phyloP scores from a whole-genome alignment of 2,888 invertebrate genomes.

The Nysson spinosus region DNA sequence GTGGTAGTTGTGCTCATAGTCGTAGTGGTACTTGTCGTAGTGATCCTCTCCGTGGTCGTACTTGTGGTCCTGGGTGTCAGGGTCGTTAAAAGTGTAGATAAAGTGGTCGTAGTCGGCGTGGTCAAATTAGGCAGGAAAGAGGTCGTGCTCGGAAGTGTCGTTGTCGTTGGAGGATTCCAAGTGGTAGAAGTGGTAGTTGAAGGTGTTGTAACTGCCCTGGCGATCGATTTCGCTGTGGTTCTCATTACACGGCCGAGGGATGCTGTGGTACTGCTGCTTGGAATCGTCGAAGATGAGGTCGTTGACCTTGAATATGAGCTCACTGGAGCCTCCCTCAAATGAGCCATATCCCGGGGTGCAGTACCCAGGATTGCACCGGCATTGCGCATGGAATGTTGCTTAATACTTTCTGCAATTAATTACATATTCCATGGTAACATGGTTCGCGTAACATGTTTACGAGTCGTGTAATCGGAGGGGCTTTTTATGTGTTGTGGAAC shows the following conservation, averaged over 20 bases:
- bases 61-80: slow-evolving; percentile 76
- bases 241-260: slow-evolving; percentile 69
- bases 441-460: not conserved
- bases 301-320: slow-evolving; percentile 67
- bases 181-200: slow-evolving; percentile 77
- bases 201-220: slow-evolving; percentile 77
- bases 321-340: slow-evolving; percentile 79
- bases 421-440: not conserved
- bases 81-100: slow-evolving; percentile 68
- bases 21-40: slow-evolving; percentile 76
- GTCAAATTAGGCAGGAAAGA: slow-evolving; percentile 73
- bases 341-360: slow-evolving; percentile 81
- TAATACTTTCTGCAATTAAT: slow-evolving; percentile 80
- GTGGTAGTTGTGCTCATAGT: slow-evolving; percentile 77
- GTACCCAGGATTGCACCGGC: slow-evolving; percentile 84
- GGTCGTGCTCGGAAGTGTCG: slow-evolving; percentile 63
- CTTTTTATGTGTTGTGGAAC: not conserved
- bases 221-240: slow-evolving; percentile 71
- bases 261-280: slow-evolving; percentile 79
- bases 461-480: not conserved
- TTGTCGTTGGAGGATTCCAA: slow-evolving; percentile 69
- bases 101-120: slow-evolving; percentile 68
- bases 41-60: slow-evolving; percentile 77
- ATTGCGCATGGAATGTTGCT: slow-evolving; percentile 86
- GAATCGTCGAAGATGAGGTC: slow-evolving; percentile 76